Evolutionary conservation across 64 coral and sea anemone species (phyloP), one percentile per base, ranked within the genome.

Genomic region (Montipora cactus): DNA sequence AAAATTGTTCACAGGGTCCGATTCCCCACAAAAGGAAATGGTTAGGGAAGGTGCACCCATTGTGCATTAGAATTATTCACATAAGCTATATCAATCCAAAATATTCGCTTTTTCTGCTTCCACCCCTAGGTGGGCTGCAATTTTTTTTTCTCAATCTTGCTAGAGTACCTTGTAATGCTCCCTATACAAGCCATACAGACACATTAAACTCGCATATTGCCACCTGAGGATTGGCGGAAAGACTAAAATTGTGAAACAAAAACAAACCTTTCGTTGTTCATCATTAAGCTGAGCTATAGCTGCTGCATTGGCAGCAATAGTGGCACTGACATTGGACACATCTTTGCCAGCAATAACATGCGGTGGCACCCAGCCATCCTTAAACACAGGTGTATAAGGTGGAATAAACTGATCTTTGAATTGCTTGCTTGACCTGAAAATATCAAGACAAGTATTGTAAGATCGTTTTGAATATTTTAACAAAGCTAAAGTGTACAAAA

Each of bases 301-400:
- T 13, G 79, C 90, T 19, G 94, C 97, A 89, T 88, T 92, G 15
- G 97, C 98, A n/a, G 96, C 98, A 70, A 95, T 95, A 15, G 93
- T 89, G 52, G 83, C 66, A 45, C 89, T 81, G 16, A 94, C 87
- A 5, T 71, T 86, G n/a, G 98, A 93, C 18, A 99, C 92, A 89
- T 97, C 93, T 79, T 98, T 94, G 76, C 95, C 92, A 93, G 95
- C 98, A 87, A 99, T 87, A 15, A 90, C 93, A 79, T 99, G 95
- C 5, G 98, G 98, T 44, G 98, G 95, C 0, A 96, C 92, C 98
- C 98, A 99, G 18, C 98, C 98, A 87, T 96, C 95, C 81, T 94
- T 96, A 77, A 99, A 99, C 49, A 96, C 90, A 58, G 98, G 98
- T 50, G 92, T 93, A 84, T 99, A 99, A 4, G 92, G 88, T 0